phyloP scores from a whole-genome alignment of 2,113 vertebrate species.

The Notothenia rossii region DNA sequence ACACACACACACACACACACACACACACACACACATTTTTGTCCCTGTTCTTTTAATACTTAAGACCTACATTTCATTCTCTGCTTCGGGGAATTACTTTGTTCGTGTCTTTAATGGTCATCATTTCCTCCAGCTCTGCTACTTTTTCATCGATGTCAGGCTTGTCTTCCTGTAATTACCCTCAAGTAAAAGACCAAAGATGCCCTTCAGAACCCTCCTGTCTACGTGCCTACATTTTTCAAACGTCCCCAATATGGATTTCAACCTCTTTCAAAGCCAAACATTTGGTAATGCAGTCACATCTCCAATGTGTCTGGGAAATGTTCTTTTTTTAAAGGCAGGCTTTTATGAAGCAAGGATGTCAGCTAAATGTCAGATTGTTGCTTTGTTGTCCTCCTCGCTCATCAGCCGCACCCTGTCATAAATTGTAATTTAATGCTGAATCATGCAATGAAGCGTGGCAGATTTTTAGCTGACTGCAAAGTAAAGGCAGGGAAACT shows the following conservation, averaged over 20 bases:
- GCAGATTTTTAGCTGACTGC: constrained; percentile 61
- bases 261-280: constrained; percentile 42
- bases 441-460: constrained; percentile 33
- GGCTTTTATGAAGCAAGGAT: constrained; percentile 38
- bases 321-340: constrained; percentile 20
- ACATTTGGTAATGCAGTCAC: constrained; percentile 44
- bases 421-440: constrained; percentile 59
- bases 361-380: constrained; percentile 43
- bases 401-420: constrained; percentile 49
- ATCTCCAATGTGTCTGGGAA: constrained; percentile 13
- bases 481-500: constrained; percentile 42
- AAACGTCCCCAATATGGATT: constrained; percentile 22
- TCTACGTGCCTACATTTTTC: constrained; percentile 25
- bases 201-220: constrained; percentile 46
- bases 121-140: constrained; percentile 45
- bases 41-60: constrained; percentile 13
- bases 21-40: constrained; percentile 12
- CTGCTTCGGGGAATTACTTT: constrained; percentile 45
- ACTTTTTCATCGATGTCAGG: constrained; percentile 45
- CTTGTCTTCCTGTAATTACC: constrained; percentile 59
- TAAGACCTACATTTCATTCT: constrained; percentile 49
- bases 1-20: neutral
- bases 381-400: constrained; percentile 40
- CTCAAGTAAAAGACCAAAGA: constrained; percentile 55
- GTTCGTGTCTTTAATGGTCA: constrained; percentile 57